phyloP scores from a whole-genome alignment of 1,140 invertebrate genomes.

The Thalassaphorura encarpata region DNA sequence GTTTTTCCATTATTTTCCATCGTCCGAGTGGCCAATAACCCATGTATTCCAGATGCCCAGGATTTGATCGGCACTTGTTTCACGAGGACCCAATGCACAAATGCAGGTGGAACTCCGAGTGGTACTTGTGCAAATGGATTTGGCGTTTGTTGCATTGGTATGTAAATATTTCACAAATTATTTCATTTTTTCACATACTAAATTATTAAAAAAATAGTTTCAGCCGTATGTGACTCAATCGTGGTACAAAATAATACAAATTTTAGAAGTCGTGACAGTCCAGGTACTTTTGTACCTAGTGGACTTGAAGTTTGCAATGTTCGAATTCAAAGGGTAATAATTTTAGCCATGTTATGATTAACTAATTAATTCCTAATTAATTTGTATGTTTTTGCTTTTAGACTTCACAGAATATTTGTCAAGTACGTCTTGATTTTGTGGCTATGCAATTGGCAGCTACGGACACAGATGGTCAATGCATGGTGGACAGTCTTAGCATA shows the following conservation, averaged over 20 bases:
- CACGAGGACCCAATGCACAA: constrained; percentile 28
- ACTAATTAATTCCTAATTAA: neutral
- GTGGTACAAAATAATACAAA: constrained; percentile 27
- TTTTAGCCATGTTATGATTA: neutral
- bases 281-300: constrained; percentile 13
- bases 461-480: constrained; percentile 19
- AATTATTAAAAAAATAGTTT: constrained; percentile 7
- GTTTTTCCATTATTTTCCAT: constrained; percentile 31
- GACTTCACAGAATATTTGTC: constrained; percentile 23
- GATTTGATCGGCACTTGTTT: constrained; percentile 23
- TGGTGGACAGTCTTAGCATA: constrained; percentile 21
- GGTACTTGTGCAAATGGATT: constrained; percentile 27
- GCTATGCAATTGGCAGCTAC: constrained; percentile 16
- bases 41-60: constrained; percentile 19
- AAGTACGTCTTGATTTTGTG: constrained; percentile 25
- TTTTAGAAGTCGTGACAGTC: constrained; percentile 24
- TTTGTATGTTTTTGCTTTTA: constrained; percentile 12
- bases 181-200: neutral
- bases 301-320: constrained; percentile 29
- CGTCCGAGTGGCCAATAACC: constrained; percentile 25
- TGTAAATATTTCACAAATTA: neutral
- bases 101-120: constrained; percentile 18
- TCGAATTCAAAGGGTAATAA: constrained; percentile 24
- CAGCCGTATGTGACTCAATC: constrained; percentile 22
- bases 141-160: constrained; percentile 30